These are phyloP conservation scores for Rhinichthys osculus DNA, from an alignment of 2,797 vertebrate species.

Conservation along the genomic window DNA sequence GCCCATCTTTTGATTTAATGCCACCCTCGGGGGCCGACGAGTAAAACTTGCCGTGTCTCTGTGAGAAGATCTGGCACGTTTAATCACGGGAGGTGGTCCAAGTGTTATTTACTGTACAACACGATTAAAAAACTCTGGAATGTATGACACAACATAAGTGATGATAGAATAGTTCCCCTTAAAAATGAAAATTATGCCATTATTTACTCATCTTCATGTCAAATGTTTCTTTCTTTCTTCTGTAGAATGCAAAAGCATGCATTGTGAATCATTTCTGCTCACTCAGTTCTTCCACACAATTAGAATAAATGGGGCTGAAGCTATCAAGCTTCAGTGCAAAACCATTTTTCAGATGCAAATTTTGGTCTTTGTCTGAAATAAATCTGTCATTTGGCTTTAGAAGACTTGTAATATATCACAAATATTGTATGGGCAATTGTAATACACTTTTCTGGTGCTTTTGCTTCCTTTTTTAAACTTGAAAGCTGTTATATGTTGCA, in stretches of 20 bases:
- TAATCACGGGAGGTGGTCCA: conserved; percentile 50
- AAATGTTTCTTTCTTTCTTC: background rate
- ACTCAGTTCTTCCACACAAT: background rate
- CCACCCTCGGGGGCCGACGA: conserved; percentile 54
- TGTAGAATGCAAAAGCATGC: background rate
- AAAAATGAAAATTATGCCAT: background rate
- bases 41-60: conserved; percentile 60
- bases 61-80: conserved; percentile 61
- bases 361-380: background rate
- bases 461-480: background rate
- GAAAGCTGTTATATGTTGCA: background rate
- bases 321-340: background rate
- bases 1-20: conserved; percentile 65
- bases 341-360: background rate
- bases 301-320: background rate
- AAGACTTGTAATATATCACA: background rate
- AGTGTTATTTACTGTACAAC: conserved; percentile 44
- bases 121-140: conserved; percentile 12
- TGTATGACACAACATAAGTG: too few relatives aligned
- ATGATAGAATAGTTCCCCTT: background rate
- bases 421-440: background rate
- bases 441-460: background rate
- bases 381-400: background rate
- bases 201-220: background rate
- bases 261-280: background rate